These are phyloP conservation scores for Encarsia formosa DNA, from an alignment of 2,888 invertebrate species.

Conservation along the genomic window DNA sequence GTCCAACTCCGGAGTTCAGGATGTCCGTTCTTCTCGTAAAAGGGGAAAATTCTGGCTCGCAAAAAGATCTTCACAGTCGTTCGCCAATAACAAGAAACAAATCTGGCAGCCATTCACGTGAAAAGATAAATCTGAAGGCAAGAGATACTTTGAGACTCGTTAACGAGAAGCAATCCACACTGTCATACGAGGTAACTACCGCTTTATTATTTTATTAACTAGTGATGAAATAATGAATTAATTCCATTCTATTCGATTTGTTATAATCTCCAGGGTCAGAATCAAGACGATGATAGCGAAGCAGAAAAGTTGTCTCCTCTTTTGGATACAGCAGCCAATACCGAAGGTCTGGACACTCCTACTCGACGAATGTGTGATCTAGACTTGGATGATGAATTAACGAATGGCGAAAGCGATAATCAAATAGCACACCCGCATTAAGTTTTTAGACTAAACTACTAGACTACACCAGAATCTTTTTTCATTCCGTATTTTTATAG, in stretches of 20 bases:
- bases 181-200: conserved; percentile 42
- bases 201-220: too few species aligned
- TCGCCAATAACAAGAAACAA: conserved; percentile 45
- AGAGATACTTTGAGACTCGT: conserved; percentile 60
- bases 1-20: conserved; percentile 58
- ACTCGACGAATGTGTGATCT: conserved; percentile 43
- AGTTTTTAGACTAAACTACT: too few species aligned
- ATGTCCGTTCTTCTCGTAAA: conserved; percentile 70
- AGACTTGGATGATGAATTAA: conserved; percentile 47
- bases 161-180: conserved; percentile 56
- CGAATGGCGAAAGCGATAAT: conserved; percentile 43
- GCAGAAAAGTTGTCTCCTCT: conserved; percentile 78
- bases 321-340: conserved; percentile 53
- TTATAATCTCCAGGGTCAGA: conserved; percentile 45
- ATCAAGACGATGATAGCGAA: conserved; percentile 74
- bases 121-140: conserved; percentile 45
- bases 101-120: conserved; percentile 40
- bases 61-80: conserved; percentile 45
- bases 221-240: too few species aligned
- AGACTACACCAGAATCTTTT: too few species aligned
- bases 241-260: not conserved
- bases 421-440: too few species aligned
- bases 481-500: too few species aligned
- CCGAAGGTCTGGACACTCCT: conserved; percentile 42
- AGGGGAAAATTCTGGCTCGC: conserved; percentile 55